A percentile compares a stretch with the other conserved stretches of the same genome.
These are phyloP conservation scores for Kryptolebias ocellatus DNA, from an alignment of 2,797 vertebrate genomes.

Conservation along the genomic window DNA sequence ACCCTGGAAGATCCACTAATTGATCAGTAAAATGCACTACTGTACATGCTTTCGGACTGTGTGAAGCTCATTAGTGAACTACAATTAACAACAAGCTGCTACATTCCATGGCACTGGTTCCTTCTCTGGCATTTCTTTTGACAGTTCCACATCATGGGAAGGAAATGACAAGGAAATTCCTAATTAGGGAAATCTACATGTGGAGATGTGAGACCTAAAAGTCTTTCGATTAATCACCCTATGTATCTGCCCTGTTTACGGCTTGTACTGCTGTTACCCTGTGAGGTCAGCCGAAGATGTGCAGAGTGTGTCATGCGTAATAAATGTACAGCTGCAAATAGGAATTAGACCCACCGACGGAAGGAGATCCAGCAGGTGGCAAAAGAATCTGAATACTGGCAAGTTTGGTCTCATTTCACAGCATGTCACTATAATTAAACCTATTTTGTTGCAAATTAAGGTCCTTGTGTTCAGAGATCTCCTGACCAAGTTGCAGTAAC, in stretches of 20 bases:
- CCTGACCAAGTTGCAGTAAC: background rate
- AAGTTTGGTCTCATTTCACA: constrained; percentile 42
- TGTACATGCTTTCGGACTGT: constrained; percentile 2
- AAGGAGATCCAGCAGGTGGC: constrained; percentile 59
- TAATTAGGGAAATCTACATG: constrained; percentile 30
- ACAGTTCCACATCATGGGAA: constrained; percentile 25
- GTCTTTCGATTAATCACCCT: constrained; percentile 41
- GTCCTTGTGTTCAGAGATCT: constrained; percentile 33
- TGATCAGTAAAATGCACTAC: background rate
- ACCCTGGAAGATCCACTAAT: background rate
- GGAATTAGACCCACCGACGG: constrained; percentile 40
- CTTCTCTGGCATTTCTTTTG: constrained; percentile 13
- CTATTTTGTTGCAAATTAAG: constrained; percentile 45
- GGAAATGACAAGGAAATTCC: constrained; percentile 22
- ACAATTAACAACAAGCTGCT: background rate
- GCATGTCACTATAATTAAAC: constrained; percentile 31
- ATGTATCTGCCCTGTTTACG: constrained; percentile 25
- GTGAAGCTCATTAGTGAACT: constrained; percentile 2
- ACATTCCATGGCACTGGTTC: background rate
- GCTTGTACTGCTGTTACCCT: constrained; percentile 28
- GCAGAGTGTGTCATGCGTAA: constrained; percentile 48
- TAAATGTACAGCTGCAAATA: constrained; percentile 32
- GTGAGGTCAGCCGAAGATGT: constrained; percentile 51
- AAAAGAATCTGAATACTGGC: constrained; percentile 30
- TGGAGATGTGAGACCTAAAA: constrained; percentile 16